These are phyloP conservation scores for Aphidoletes aphidimyza DNA, from an alignment of 2,888 invertebrate genomes.

Conservation along the genomic window DNA sequence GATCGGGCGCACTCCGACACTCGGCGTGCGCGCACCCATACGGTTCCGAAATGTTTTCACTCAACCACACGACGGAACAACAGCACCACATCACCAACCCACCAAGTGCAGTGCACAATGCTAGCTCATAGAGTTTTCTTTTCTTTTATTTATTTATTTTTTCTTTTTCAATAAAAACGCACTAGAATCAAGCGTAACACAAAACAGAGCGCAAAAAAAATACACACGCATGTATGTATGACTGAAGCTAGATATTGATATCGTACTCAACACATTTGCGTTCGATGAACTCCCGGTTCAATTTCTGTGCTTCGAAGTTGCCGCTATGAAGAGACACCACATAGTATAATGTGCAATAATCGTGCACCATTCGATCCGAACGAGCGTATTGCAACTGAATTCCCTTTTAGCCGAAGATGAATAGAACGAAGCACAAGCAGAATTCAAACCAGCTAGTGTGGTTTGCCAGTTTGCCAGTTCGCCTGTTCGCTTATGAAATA, in stretches of 20 bases:
- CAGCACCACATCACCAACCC: background rate
- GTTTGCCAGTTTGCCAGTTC: no score
- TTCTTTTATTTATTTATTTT: no score
- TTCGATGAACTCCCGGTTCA: conserved; percentile 49
- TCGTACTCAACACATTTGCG: conserved; percentile 51
- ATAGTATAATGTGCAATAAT: conserved; percentile 33
- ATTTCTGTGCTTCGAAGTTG: background rate
- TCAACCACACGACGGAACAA: background rate
- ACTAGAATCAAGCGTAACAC: conserved; percentile 11
- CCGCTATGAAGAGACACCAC: conserved; percentile 51
- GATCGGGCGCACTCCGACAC: background rate
- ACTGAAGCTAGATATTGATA: conserved; percentile 41
- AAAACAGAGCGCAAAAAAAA: background rate
- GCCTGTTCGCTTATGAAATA: conserved; percentile 13
- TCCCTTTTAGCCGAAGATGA: background rate
- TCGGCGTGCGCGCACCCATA: conserved; percentile 1
- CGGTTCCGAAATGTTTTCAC: no score
- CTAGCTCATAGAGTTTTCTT: background rate
- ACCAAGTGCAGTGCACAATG: background rate
- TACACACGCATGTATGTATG: background rate
- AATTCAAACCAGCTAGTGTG: background rate
- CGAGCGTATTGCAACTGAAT: background rate
- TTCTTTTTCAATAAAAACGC: no score
- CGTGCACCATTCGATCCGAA: conserved; percentile 30
- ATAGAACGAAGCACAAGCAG: background rate